Evolutionary conservation across 2,888 invertebrate genomes (phyloP), one percentile per base, ranked within the genome.

Genomic region (Oligia latruncula): DNA sequence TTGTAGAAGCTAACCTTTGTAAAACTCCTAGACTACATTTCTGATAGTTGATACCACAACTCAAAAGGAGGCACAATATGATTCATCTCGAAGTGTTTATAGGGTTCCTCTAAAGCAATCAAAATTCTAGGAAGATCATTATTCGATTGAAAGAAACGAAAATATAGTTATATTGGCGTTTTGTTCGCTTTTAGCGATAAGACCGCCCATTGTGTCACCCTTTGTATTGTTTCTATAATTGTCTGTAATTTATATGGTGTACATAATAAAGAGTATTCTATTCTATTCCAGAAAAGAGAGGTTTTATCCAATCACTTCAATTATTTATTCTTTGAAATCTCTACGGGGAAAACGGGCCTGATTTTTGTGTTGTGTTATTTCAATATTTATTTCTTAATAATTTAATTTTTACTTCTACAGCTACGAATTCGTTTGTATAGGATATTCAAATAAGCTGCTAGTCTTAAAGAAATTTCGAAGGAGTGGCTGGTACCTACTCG

Each of bases 391-490:
- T 58, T 40, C 17, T n/a, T 17, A 58, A 17, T 17, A 40, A n/a
- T 23, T 40, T 5, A 5, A 0, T 17, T 1, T 58, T n/a, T 60
- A 43, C 40, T 40, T 60, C 20, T 40, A 58, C 17, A 62, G n/a
- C 17, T 58, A 29, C 29, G 17, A 60, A 60, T 23, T 20, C 13
- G 4, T 62, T 62, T 46, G 35, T 75, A 46, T 29, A 64, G 23
- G 17, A 35, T 35, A 40, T 52, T n/a, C 35, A 60, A 76, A 71
- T 35, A 46, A 71, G 20, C 29, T 35, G 29, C 35, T 9, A 55
- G 67, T 64, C 15, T 46, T 35, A 65, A 78, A 46, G 13, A 67
- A 77, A 74, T 23, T 55, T 55, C 17, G 58, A 20, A 66, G 43
- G 15, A 46, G 55, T 15, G 52, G 74, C 49, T 55, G 20, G 40